Evolutionary conservation across 1,140 invertebrate species (phyloP).

Genomic region (Heliconius melpomene): DNA sequence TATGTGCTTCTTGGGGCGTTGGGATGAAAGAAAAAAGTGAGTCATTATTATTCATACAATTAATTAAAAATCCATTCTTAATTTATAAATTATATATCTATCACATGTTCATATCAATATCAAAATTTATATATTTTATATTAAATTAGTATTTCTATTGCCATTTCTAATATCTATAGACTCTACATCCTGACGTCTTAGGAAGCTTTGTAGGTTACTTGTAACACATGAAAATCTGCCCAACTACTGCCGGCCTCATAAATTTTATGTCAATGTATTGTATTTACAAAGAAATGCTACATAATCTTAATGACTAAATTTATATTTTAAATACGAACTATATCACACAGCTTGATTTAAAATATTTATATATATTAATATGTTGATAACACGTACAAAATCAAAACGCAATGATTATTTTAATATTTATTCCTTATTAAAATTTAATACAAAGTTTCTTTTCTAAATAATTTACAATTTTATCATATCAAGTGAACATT

Average conservation of each 20-base stretch:
- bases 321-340: background rate
- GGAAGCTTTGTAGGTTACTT: slow-evolving; percentile 35
- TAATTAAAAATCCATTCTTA: background rate
- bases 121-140: background rate
- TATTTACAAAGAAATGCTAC: slow-evolving; percentile 4
- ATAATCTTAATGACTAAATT: background rate
- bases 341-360: too few species aligned
- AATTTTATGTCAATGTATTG: slow-evolving; percentile 25
- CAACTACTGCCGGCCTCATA: slow-evolving; percentile 36
- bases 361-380: too few species aligned
- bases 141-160: background rate
- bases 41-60: background rate
- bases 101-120: background rate
- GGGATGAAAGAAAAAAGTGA: background rate
- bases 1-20: slow-evolving; percentile 30
- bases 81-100: background rate
- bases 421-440: too few species aligned
- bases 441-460: too few species aligned
- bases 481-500: too few species aligned
- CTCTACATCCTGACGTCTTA: background rate
- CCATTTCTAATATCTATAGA: background rate
- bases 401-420: too few species aligned
- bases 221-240: slow-evolving; percentile 37
- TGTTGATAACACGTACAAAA: too few species aligned
- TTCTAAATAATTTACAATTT: too few species aligned